A percentile compares a stretch with the other conserved stretches of the same genome.
These are phyloP conservation scores for Calosoma granatense DNA, from an alignment of 1,140 invertebrate species.

Conservation along the genomic window DNA sequence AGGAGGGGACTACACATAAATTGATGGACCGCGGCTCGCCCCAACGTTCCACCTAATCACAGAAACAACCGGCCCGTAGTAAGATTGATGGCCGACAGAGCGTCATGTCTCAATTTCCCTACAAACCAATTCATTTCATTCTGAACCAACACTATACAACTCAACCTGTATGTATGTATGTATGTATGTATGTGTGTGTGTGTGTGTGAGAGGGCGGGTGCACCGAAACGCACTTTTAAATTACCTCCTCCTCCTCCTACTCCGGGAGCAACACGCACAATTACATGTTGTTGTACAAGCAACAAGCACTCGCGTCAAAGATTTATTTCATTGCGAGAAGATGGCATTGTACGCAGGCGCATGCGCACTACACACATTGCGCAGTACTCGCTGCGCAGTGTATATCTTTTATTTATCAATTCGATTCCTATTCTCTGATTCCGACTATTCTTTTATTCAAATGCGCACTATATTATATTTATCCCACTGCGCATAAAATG, in stretches of 20 bases:
- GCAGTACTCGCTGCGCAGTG: too few species aligned
- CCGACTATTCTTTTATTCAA: not conserved
- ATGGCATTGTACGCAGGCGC: not conserved
- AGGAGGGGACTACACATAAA: too few species aligned
- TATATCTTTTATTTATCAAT: too few species aligned
- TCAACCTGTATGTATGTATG: not conserved
- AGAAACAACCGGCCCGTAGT: not conserved
- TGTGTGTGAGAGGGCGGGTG: too few species aligned
- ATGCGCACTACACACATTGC: too few species aligned
- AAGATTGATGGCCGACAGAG: not conserved
- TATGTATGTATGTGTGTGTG: not conserved
- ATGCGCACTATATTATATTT: not conserved
- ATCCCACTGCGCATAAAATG: not conserved
- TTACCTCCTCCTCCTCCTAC: not conserved
- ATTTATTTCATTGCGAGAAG: not conserved
- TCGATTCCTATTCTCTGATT: too few species aligned
- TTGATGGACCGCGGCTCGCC: too few species aligned
- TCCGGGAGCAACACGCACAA: not conserved
- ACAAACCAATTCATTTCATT: not conserved
- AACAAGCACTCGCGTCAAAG: not conserved
- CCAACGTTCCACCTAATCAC: not conserved
- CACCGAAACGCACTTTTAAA: not conserved
- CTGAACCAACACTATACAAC: not conserved
- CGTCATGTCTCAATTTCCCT: conserved; percentile 7
- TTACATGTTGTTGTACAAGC: not conserved